These are phyloP conservation scores for Drosophila merina DNA, from an alignment of 2,888 invertebrate species.

Conservation along the genomic window DNA sequence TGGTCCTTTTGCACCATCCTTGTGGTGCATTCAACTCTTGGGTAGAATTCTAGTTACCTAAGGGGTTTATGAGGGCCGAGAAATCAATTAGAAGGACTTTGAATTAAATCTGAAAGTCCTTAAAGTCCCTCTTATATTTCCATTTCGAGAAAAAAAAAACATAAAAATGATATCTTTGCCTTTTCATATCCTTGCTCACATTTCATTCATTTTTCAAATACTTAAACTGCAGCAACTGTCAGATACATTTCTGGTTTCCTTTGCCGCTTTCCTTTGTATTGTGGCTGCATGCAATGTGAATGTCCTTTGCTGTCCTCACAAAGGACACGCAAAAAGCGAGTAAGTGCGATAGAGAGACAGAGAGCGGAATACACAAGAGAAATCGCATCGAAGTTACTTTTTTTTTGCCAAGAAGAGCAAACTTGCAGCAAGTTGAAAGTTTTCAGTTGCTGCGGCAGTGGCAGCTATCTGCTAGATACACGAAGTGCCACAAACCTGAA, in stretches of 20 bases:
- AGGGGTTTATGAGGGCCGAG: not conserved
- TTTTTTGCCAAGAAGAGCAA: constrained; percentile 57
- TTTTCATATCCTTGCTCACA: constrained; percentile 29
- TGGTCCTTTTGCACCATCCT: constrained; percentile 25
- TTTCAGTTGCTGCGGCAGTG: constrained; percentile 32
- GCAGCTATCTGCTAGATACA: constrained; percentile 48
- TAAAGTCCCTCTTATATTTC: not conserved
- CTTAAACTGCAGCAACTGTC: constrained; percentile 70
- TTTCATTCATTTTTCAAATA: constrained; percentile 75
- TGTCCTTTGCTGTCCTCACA: constrained; percentile 74
- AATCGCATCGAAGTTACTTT: constrained; percentile 53
- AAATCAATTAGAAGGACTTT: not conserved
- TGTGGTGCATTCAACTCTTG: constrained; percentile 73
- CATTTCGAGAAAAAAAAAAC: not conserved
- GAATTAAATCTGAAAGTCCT: not conserved
- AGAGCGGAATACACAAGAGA: constrained; percentile 10
- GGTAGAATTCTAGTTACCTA: constrained; percentile 34
- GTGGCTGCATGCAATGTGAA: constrained; percentile 66
- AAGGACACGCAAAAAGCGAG: constrained; percentile 62
- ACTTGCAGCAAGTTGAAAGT: constrained; percentile 43
- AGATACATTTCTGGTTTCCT: constrained; percentile 56
- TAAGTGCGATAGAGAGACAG: not conserved
- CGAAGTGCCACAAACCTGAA: constrained; percentile 29
- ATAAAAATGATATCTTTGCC: not conserved
- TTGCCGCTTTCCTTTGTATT: constrained; percentile 38